A percentile compares a stretch with the other conserved stretches of the same genome.
These are phyloP conservation scores for Ganaspis sp. DNA, from an alignment of 1,140 invertebrate species.

Conservation along the genomic window DNA sequence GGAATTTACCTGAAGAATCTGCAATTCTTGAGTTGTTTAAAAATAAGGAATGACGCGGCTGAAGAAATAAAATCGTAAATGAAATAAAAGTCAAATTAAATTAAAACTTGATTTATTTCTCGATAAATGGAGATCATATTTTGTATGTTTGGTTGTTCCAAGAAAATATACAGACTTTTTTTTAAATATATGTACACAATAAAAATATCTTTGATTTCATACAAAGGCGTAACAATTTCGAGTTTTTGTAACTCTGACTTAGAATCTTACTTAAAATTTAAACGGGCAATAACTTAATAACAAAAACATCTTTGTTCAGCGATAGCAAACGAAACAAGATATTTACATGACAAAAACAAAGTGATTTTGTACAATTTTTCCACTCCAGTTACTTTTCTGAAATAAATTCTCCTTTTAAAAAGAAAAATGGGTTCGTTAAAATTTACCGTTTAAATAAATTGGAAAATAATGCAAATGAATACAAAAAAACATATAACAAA, in stretches of 20 bases:
- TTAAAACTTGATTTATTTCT: constrained; percentile 64
- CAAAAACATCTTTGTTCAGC: neutral
- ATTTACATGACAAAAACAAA: neutral
- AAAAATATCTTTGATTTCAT: constrained; percentile 20
- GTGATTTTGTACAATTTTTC: neutral
- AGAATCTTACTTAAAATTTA: constrained; percentile 27
- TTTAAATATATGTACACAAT: constrained; percentile 64
- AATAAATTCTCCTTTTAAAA: neutral
- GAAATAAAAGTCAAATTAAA: constrained; percentile 66
- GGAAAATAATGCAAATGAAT: no score
- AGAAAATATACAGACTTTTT: constrained; percentile 58
- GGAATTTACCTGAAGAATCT: neutral
- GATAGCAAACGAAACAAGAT: neutral
- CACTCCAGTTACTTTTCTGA: neutral
- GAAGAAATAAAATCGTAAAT: constrained; percentile 57
- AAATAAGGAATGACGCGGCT: constrained; percentile 54
- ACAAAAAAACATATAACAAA: no score
- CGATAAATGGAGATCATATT: constrained; percentile 52
- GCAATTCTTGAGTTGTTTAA: constrained; percentile 55
- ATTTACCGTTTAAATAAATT: no score
- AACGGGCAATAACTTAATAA: neutral
- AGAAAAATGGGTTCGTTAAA: no score
- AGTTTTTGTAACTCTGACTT: constrained; percentile 47
- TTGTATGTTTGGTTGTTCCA: constrained; percentile 46
- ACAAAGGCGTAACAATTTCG: constrained; percentile 5